phyloP scores from a whole-genome alignment of 2,113 vertebrate genomes.

The Saguinus imperator region DNA sequence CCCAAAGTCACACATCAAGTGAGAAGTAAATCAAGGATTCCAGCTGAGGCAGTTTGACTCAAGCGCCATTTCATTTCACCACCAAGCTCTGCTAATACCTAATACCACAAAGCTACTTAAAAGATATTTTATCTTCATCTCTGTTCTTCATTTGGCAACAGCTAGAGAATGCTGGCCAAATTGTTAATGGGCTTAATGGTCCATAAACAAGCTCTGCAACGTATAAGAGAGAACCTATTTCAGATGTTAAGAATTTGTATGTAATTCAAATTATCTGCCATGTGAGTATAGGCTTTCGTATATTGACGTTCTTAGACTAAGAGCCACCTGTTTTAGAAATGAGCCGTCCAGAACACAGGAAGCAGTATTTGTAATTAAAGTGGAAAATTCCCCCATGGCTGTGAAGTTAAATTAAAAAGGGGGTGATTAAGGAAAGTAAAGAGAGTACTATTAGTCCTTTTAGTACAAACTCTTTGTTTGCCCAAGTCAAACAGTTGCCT shows the following conservation, averaged over 20 bases:
- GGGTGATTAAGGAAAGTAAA: slow-evolving; percentile 55
- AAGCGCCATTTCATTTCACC: not conserved
- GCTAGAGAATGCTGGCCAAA: not conserved
- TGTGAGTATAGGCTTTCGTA: not conserved
- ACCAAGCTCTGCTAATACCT: not conserved
- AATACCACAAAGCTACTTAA: not conserved
- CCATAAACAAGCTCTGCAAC: not conserved
- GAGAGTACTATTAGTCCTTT: slow-evolving; percentile 30
- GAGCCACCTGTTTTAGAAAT: slow-evolving; percentile 36
- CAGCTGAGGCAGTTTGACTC: not conserved
- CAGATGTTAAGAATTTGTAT: slow-evolving; percentile 16
- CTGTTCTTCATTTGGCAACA: not conserved
- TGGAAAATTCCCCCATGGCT: slow-evolving; percentile 62
- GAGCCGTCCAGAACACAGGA: not conserved
- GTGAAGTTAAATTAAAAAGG: slow-evolving; percentile 48
- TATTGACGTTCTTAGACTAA: not conserved
- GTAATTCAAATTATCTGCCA: not conserved
- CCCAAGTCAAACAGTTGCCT: slow-evolving; percentile 58
- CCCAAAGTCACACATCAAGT: not conserved
- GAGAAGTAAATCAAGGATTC: not conserved
- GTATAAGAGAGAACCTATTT: not conserved
- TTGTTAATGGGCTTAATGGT: not conserved
- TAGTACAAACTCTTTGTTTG: slow-evolving; percentile 67
- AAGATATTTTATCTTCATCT: slow-evolving; percentile 42
- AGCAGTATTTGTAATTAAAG: slow-evolving; percentile 35